These are phyloP conservation scores for Drosophila ambigua DNA, from an alignment of 1,140 invertebrate genomes.

Conservation along the genomic window DNA sequence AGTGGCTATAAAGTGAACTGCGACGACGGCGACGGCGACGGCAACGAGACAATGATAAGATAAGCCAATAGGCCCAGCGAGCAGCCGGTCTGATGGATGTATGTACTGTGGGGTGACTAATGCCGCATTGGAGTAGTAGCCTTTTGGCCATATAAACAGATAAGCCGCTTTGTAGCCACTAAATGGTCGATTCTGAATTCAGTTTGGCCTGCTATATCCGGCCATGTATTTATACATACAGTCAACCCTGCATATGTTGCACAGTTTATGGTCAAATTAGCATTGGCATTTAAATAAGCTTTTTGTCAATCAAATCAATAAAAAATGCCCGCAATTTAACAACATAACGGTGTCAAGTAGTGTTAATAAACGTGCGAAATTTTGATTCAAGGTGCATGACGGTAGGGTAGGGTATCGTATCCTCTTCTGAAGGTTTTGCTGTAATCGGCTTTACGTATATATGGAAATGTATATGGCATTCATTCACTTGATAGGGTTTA, in stretches of 20 bases:
- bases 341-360: too few relatives aligned
- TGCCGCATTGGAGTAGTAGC: conserved; percentile 32
- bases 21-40: conserved; percentile 14
- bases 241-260: too few relatives aligned
- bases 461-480: not conserved
- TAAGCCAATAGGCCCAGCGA: conserved; percentile 25
- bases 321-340: too few relatives aligned
- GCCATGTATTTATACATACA: not conserved
- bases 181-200: not conserved
- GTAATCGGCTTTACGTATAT: not conserved
- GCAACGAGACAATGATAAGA: conserved; percentile 32
- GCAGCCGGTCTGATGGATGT: conserved; percentile 20
- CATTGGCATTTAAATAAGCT: too few relatives aligned
- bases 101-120: conserved; percentile 31
- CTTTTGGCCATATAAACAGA: conserved; percentile 39
- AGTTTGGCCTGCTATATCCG: not conserved
- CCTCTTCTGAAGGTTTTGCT: too few relatives aligned
- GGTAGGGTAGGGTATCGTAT: too few relatives aligned
- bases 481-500: conserved; percentile 6
- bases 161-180: conserved; percentile 7
- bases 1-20: conserved; percentile 12
- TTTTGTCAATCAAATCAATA: too few relatives aligned
- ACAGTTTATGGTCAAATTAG: not conserved
- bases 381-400: too few relatives aligned
- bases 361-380: too few relatives aligned